Evolutionary conservation across 2,797 vertebrate species (phyloP).

Genomic region (Sylvia borin): DNA sequence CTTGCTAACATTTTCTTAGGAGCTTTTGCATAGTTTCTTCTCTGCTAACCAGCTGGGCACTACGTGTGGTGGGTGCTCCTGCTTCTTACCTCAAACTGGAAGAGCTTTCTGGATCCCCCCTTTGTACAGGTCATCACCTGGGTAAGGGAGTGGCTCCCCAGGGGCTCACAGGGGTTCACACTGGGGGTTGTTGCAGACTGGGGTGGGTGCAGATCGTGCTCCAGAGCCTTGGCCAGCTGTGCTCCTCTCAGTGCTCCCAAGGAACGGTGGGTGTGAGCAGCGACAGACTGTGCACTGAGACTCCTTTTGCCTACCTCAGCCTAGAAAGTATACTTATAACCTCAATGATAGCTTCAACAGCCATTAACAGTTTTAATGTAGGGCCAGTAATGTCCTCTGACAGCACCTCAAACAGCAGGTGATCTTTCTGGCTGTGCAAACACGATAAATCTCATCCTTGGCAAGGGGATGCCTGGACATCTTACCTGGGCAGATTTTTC

Average conservation of each 20-base stretch:
- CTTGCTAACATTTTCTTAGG: constrained; percentile 24
- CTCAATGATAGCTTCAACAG: neutral
- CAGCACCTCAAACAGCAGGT: neutral
- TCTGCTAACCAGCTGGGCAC: constrained; percentile 42
- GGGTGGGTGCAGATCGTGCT: neutral
- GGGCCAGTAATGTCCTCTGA: neutral
- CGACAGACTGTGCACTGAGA: neutral
- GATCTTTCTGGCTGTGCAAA: neutral
- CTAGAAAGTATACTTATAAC: neutral
- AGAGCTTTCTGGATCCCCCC: neutral
- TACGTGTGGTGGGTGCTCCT: neutral
- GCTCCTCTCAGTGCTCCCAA: neutral
- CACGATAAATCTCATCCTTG: neutral
- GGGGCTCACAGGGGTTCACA: neutral
- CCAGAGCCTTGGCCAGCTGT: neutral
- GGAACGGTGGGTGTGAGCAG: neutral
- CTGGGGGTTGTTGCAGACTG: neutral
- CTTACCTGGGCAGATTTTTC: neutral
- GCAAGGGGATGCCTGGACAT: neutral
- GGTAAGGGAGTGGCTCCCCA: neutral
- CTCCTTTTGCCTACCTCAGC: neutral
- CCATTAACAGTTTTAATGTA: neutral
- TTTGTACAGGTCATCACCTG: neutral
- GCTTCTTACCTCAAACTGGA: neutral
- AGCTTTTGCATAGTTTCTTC: neutral